phyloP scores from a whole-genome alignment of 2,113 vertebrate genomes.

The Zosterops japonicus region DNA sequence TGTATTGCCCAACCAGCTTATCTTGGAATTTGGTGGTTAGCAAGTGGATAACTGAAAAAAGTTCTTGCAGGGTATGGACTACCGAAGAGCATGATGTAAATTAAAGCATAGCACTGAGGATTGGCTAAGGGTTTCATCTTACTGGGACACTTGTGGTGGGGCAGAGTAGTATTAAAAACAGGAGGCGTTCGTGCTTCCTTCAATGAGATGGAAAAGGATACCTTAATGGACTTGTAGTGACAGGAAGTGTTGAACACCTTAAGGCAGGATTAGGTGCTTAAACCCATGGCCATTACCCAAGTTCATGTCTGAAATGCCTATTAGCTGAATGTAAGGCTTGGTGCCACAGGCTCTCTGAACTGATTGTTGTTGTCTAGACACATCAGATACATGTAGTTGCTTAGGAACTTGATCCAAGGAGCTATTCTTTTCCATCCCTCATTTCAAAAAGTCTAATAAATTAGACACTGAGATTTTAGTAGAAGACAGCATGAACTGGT shows the following conservation, averaged over 20 bases:
- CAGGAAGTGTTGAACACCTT: not conserved
- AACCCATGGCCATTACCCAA: not conserved
- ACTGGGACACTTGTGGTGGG: not conserved
- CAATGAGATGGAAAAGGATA: not conserved
- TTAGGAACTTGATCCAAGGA: not conserved
- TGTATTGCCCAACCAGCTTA: not conserved
- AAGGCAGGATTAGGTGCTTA: not conserved
- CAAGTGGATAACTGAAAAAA: not conserved
- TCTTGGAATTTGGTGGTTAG: not conserved
- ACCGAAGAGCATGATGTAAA: not conserved
- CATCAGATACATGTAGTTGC: not conserved
- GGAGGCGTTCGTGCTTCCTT: not conserved
- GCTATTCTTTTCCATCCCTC: not conserved
- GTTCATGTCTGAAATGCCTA: not conserved
- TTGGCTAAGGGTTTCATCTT: not conserved
- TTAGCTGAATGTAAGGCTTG: not conserved
- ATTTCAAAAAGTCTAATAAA: not conserved
- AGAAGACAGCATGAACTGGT: not conserved
- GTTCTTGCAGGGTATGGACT: not conserved
- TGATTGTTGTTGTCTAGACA: not conserved
- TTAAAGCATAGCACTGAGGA: not conserved
- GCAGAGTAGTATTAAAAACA: not conserved
- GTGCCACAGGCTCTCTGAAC: not conserved
- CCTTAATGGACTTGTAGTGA: not conserved
- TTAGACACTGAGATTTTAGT: not conserved